phyloP scores from a whole-genome alignment of 1,140 invertebrate species.

The Pinna nobilis region DNA sequence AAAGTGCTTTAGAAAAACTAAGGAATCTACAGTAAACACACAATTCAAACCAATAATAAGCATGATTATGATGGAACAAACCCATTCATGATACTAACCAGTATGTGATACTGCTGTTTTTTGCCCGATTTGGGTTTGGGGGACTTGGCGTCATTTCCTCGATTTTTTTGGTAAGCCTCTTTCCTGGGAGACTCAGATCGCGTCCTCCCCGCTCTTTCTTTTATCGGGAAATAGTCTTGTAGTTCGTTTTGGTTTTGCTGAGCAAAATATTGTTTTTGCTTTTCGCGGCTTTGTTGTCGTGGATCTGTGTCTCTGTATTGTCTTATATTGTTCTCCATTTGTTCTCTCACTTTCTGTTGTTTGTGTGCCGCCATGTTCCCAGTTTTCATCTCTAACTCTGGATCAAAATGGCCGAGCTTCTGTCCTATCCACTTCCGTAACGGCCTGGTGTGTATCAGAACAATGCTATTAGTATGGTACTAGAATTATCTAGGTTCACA shows the following conservation, averaged over 20 bases:
- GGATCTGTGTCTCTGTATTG: slow-evolving; percentile 5
- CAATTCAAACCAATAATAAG: no score
- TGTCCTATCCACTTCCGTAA: slow-evolving; percentile 45
- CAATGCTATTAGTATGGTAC: neutral
- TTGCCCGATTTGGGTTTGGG: slow-evolving; percentile 34
- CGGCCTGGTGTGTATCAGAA: slow-evolving; percentile 23
- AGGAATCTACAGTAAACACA: no score
- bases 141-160: slow-evolving; percentile 26
- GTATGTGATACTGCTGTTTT: slow-evolving; percentile 49
- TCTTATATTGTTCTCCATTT: slow-evolving; percentile 6
- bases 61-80: neutral
- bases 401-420: slow-evolving; percentile 22
- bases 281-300: slow-evolving; percentile 38
- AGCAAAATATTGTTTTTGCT: slow-evolving; percentile 53
- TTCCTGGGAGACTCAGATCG: slow-evolving; percentile 40
- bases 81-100: slow-evolving; percentile 34
- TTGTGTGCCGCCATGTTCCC: neutral
- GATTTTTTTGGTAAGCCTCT: slow-evolving; percentile 24
- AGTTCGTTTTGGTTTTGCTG: slow-evolving; percentile 52
- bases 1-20: no score
- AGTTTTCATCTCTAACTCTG: slow-evolving; percentile 10
- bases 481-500: no score
- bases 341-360: slow-evolving; percentile 18
- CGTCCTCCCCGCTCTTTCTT: slow-evolving; percentile 31
- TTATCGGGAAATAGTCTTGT: slow-evolving; percentile 52